phyloP scores from a whole-genome alignment of 1,140 invertebrate species.

The Lutraria rhynchaena region DNA sequence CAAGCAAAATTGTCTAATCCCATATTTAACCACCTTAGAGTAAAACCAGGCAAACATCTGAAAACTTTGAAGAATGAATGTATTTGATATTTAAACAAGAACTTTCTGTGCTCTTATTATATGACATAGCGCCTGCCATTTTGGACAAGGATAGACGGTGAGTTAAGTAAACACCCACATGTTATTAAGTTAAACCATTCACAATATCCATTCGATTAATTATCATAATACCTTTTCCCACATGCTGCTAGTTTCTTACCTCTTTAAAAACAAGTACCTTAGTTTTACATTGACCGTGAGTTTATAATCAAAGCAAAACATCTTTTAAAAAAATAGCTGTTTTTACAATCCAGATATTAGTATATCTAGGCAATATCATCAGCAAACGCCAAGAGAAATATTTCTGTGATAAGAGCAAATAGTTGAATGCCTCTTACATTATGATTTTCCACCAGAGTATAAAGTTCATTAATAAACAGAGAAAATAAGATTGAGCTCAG shows the following conservation, averaged over 20 bases:
- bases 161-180: constrained; percentile 15
- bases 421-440: constrained; percentile 1
- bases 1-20: too few species aligned
- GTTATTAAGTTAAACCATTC: constrained; percentile 11
- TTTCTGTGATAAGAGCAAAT: constrained; percentile 6
- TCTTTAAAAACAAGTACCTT: constrained; percentile 14
- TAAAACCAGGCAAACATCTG: too few species aligned
- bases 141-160: not conserved
- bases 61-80: too few species aligned
- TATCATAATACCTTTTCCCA: constrained; percentile 12
- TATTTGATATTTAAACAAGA: too few species aligned
- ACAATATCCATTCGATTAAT: not conserved
- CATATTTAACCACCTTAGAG: too few species aligned
- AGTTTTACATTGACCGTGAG: constrained; percentile 6
- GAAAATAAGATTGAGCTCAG: constrained; percentile 17
- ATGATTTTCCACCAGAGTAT: not conserved
- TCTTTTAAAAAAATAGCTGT: not conserved
- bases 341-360: constrained; percentile 1
- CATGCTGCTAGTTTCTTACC: not conserved
- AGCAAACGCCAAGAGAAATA: constrained; percentile 23
- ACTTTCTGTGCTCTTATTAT: too few species aligned
- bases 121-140: too few species aligned
- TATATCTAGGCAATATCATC: constrained; percentile 8
- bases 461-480: constrained; percentile 29
- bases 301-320: not conserved